Evolutionary conservation across 2,888 invertebrate genomes (phyloP).

Genomic region (Eurois occulta): DNA sequence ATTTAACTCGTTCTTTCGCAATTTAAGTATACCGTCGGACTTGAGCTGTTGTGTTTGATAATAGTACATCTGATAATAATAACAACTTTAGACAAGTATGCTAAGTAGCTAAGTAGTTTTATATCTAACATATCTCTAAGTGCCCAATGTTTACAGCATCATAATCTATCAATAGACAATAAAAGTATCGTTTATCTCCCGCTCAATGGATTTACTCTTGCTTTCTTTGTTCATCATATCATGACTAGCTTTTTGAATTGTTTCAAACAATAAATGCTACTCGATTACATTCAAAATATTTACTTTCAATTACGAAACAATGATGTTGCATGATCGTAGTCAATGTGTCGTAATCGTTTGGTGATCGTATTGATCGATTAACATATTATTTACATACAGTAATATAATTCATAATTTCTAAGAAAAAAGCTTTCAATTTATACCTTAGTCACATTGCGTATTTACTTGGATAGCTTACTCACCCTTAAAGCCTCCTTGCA

Average conservation of each 20-base stretch:
- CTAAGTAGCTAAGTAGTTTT: slow-evolving; percentile 62
- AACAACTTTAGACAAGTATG: slow-evolving; percentile 50
- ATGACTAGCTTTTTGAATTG: slow-evolving; percentile 75
- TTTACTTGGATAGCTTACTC: background rate
- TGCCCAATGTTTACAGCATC: slow-evolving; percentile 59
- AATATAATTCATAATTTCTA: slow-evolving; percentile 2
- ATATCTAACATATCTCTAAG: slow-evolving; percentile 60
- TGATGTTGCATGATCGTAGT: slow-evolving; percentile 65
- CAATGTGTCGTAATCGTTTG: slow-evolving; percentile 23
- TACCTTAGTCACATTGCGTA: background rate
- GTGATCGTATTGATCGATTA: slow-evolving; percentile 19
- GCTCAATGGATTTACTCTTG: slow-evolving; percentile 65
- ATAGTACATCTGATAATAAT: slow-evolving; percentile 14
- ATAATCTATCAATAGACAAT: slow-evolving; percentile 60
- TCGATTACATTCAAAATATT: slow-evolving; percentile 70
- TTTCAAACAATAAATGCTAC: slow-evolving; percentile 72
- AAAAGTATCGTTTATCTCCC: slow-evolving; percentile 61
- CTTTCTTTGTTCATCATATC: slow-evolving; percentile 71
- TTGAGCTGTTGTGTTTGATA: slow-evolving; percentile 17
- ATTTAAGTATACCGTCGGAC: slow-evolving; percentile 7
- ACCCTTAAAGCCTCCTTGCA: background rate
- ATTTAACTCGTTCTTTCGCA: slow-evolving; percentile 34
- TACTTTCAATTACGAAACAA: slow-evolving; percentile 75
- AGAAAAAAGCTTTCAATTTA: background rate
- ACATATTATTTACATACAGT: slow-evolving; percentile 31